Conservation (phyloP, 1,140 invertebrate genomes). For the Mizuhopecten yessoensis region DNA sequence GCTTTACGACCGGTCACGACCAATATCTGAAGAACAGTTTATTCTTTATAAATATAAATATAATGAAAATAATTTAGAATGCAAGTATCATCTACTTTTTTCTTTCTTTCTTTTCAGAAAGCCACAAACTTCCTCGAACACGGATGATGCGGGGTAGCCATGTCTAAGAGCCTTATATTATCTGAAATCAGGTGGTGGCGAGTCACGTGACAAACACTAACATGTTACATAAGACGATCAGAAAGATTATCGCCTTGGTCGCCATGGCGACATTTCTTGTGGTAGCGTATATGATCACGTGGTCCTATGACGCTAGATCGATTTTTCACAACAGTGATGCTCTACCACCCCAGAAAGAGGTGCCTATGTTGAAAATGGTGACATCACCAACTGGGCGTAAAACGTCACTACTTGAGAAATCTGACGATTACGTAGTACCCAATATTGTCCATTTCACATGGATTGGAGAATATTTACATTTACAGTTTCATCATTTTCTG, state of each 20-base stretch:
- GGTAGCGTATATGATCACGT: background rate
- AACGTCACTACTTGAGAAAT: constrained; percentile 31
- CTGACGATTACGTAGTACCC: constrained; percentile 50
- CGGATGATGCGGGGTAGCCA: background rate
- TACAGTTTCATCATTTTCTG: constrained; percentile 20
- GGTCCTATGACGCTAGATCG: background rate
- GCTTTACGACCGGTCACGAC: too few species aligned
- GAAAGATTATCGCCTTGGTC: background rate
- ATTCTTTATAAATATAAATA: too few species aligned
- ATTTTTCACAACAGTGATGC: background rate
- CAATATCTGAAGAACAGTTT: too few species aligned
- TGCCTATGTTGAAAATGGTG: background rate
- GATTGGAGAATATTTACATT: constrained; percentile 44
- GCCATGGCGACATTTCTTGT: background rate
- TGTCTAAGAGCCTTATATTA: background rate
- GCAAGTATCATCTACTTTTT: too few species aligned
- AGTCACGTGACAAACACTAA: too few species aligned
- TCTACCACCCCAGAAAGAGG: background rate
- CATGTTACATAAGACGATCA: background rate
- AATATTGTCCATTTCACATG: constrained; percentile 53
- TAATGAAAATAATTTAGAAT: too few species aligned
- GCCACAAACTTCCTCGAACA: background rate
- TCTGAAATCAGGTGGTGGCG: too few species aligned
- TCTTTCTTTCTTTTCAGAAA: background rate
- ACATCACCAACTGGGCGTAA: background rate